Evolutionary conservation across 1,140 invertebrate genomes (phyloP), one percentile per base, ranked within the genome.

Genomic region (Hypsibius dujardini): DNA sequence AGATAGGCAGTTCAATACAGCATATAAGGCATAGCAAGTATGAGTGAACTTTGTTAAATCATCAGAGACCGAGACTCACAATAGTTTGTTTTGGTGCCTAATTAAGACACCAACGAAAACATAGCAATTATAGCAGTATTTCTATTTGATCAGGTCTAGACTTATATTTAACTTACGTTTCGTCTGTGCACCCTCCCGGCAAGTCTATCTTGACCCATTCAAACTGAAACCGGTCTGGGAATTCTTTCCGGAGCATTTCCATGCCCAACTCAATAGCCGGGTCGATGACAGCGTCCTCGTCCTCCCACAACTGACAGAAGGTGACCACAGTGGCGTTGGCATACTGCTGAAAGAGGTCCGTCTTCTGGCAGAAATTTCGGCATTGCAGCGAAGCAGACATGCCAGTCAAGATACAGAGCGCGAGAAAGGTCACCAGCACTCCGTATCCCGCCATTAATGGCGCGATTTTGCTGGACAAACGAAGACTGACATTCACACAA

Each of bases 301-400:
- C 50, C n/a, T 56, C 50, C 50, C 50, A 56, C 50, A 56, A 56
- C 50, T 56, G 50, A 56, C 50, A 56, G 50, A 56, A 56, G n/a
- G 50, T 56, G 7, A 56, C n/a, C 7, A 56, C n/a, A n/a, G 50
- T 56, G n/a, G 7, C 50, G 50, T 56, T 56, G n/a, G 7, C 7
- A 56, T 7, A 56, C 50, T 56, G 50, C 50, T n/a, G 7, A 56
- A 56, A 56, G 50, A 7, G 7, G 7, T 56, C 7, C 7, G 50
- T n/a, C 50, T 56, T 56, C 50, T n/a, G 50, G 50, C 50, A 56
- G n/a, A 56, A 56, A 7, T 7, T n/a, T 56, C n/a, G 50, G n/a
- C 50, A 56, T n/a, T 56, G 50, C n/a, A 56, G 50, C 7, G 50
- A 56, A 56, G 50, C 50, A 7, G 50, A 56, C 7, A 56, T 7